Base-by-base conservation (phyloP, 1,140 invertebrate species). In the Sycophaga agraensis region DNA sequence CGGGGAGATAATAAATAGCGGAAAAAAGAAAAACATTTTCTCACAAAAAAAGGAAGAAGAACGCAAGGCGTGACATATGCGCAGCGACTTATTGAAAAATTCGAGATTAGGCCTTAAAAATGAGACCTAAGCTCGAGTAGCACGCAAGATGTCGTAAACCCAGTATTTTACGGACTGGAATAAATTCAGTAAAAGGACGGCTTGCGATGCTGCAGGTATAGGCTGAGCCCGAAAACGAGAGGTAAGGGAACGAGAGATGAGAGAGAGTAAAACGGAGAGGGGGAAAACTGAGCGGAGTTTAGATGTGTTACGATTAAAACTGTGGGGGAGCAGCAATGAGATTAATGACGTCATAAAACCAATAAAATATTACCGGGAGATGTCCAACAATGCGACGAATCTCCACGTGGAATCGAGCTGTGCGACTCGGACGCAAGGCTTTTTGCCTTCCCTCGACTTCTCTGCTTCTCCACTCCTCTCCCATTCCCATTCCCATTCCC, bases 281-380 rank as follows among this genome's bases (percentile, higher is more conserved):
- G 21, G 11, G 22, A 34, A 16, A 17, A 22, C 2, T 43, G 28
- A 46, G 34, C 26, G 8, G 12, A 59, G 35, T 14, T 59, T 59
- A 59, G 57, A 73, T 70, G 70, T 70, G 71, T 74, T 70, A 71
- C 72, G 73, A 78, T 76, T 74, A 72, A 74, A 66, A 65, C 63
- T 58, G 73, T 74, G 68, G 71, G 73, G 71, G 69, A 66, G 68
- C 67, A 57, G 66, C 69, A 72, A 76, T 74, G 71, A 73, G 74
- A 77, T 78, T 77, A 77, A 77, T 77, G 74, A 76, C 73, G 70
- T 73, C 75, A 75, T 77, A 77, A 77, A 77, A 67, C 71, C 67
- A 76, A 78, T 77, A 78, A 78, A 77, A 78, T 76, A 76, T 77
- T 72, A 69, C 71, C 68, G 50, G 19, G 21, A 55, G 59, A 55